Conservation (phyloP, 2,113 vertebrate species). For the Archilochus colubris region DNA sequence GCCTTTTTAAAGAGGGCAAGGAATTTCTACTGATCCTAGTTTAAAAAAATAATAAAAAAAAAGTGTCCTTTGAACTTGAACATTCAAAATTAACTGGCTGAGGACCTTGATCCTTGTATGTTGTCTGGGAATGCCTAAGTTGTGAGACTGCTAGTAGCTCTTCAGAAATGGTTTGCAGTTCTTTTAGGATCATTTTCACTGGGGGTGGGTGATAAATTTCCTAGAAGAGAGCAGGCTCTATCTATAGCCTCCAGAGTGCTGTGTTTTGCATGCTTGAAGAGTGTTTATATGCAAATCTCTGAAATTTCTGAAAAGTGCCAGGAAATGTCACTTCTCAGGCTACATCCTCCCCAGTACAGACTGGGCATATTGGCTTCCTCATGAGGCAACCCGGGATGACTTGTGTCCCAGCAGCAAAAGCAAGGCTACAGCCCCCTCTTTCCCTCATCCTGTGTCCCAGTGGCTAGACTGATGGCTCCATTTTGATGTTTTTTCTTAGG, state of each 20-base stretch:
- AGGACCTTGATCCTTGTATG: not conserved
- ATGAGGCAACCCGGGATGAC: not conserved
- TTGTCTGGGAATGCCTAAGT: not conserved
- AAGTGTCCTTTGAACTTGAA: not conserved
- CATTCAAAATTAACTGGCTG: not conserved
- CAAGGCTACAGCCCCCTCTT: not conserved
- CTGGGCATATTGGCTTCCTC: not conserved
- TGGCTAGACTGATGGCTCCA: not conserved
- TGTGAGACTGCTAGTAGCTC: conserved; percentile 19
- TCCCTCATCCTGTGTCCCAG: not conserved
- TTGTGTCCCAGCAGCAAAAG: not conserved
- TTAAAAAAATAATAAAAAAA: not conserved
- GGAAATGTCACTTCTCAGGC: not conserved
- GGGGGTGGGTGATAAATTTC: not conserved
- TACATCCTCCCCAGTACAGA: not conserved
- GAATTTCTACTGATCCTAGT: not conserved
- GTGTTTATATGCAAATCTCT: not conserved
- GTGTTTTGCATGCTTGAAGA: not conserved
- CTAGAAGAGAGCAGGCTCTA: conserved; percentile 33
- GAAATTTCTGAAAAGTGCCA: not conserved
- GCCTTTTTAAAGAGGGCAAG: not conserved
- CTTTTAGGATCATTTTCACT: not conserved
- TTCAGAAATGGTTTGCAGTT: conserved; percentile 1
- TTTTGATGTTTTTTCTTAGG: not conserved
- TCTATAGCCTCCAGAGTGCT: not conserved